Evolutionary conservation across 2,797 vertebrate genomes (phyloP), one percentile per base, ranked within the genome.

Genomic region (Lacerta agilis): DNA sequence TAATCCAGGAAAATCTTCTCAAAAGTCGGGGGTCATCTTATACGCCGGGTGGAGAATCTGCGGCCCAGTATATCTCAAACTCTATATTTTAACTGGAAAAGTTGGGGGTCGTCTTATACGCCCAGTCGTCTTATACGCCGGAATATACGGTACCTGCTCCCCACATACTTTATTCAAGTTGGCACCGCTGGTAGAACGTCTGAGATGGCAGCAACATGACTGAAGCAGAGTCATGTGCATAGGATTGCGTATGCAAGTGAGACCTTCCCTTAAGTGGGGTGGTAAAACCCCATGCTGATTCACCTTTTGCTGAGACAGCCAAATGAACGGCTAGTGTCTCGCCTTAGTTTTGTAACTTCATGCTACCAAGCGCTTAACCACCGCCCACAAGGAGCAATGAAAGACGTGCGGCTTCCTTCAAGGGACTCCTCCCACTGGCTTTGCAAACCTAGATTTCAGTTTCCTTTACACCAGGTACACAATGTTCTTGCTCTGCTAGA

Each of bases 271-370:
- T 38, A 33, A 45, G 29, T 66, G 29, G 71, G 69, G 9, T 61
- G 67, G 55, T 20, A 15, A 64, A 1, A 61, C 36, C 73, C 64
- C 49, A 27, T 23, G 8, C 45, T 43, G 49, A 73, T 45, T 72
- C 79, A 80, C 71, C 41, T 75, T 76, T 33, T 82, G 79, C 86
- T 87, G 86, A 82, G 79, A 64, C 18, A 17, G 86, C 79, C 75
- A 55, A 76, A 82, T 36, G 55, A 43, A 43, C 55, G 55, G 38
- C n/a, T 66, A 66, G 25, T 43, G 11, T 41, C 27, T 33, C 36
- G 3, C 49, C 27, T 73, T 23, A 36, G 55, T 75, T 64, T 66
- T 87, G 86, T 73, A 82, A 76, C 38, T 5, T 87, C 27, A 58
- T 8, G 27, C 6, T 61, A n/a, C 29, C 18, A 82, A 45, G 38